Base-by-base conservation (phyloP, 1,140 invertebrate genomes). In the Zeugodacus cucurbitae region DNA sequence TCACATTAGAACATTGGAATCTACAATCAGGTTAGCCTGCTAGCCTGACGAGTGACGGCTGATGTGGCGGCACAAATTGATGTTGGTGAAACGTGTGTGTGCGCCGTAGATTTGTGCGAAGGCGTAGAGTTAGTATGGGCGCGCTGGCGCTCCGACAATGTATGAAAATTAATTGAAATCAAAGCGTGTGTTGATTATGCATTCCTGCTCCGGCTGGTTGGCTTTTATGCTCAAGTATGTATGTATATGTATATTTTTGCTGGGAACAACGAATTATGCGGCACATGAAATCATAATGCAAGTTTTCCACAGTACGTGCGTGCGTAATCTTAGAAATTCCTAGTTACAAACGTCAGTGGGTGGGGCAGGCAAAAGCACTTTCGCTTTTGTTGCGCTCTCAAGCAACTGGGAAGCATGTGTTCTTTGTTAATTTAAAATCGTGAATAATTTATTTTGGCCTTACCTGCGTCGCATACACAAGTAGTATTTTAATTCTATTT, bases 101-200 rank as follows among this genome's bases (percentile, higher is more conserved):
- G 1, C 10, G 26, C 41, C 0, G 32, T n/a, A 22, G 34, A 8
- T 74, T 29, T 29, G 11, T 11, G 29, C 17, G 1, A 22, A 70
- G 32, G 29, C 11, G 70, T 74, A 5, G 11, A 48, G 48, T 14
- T 48, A 14, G 58, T 54, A 54, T 59, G 20, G 58, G 20, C 58
- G 58, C 20, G n/a, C 22, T 62, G n/a, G 20, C 41, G 41, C 74
- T 26, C 22, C 29, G 37, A 48, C 44, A 82, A 48, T 29, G 74
- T 10, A 82, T 82, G 74, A 82, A 74, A 82, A 48, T 82, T 82
- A 82, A 82, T 82, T 82, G n/a, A 48, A 82, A 82, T 48, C 41
- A 82, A 48, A 82, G 74, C 41, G n/a, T 74, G 37, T 41, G 70
- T 74, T n/a, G 34, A 74, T 44, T 74, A 70, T 70, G 5, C 48